Percentiles rank a stretch among this genome's conserved stretches.
phyloP scores from a whole-genome alignment of 92 coral and sea anemone species.

The Palythoa caribaeorum region DNA sequence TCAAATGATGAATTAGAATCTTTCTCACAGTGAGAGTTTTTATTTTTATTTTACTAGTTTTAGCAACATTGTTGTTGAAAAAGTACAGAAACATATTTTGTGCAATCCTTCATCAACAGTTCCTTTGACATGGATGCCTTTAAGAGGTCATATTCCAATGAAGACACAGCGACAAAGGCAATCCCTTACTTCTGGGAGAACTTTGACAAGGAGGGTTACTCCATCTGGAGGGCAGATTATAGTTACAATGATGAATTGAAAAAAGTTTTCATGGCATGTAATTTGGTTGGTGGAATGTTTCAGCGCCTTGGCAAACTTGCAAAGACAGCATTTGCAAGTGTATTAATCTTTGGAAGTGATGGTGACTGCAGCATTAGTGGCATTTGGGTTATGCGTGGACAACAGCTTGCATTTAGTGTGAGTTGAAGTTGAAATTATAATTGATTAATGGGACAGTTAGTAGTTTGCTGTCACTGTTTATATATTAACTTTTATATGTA shows the following conservation, averaged over 20 bases:
- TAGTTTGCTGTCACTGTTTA: too few species aligned
- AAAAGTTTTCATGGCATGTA: slow-evolving; percentile 83
- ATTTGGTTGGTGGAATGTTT: slow-evolving; percentile 90
- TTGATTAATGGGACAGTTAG: too few species aligned
- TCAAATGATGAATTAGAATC: too few species aligned
- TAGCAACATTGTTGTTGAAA: neutral
- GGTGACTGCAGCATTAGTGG: slow-evolving; percentile 58
- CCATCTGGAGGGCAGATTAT: slow-evolving; percentile 91
- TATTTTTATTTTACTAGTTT: too few species aligned
- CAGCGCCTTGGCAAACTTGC: slow-evolving; percentile 84
- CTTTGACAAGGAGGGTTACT: slow-evolving; percentile 90
- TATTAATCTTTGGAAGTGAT: slow-evolving; percentile 79
- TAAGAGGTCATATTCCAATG: slow-evolving; percentile 81
- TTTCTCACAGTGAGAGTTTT: too few species aligned
- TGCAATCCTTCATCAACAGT: slow-evolving; percentile 45
- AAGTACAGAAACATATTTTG: neutral
- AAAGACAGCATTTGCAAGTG: slow-evolving; percentile 86
- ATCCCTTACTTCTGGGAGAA: slow-evolving; percentile 94
- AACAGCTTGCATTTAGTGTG: slow-evolving; percentile 83
- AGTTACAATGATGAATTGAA: slow-evolving; percentile 69
- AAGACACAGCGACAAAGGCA: slow-evolving; percentile 78
- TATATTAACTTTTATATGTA: too few species aligned
- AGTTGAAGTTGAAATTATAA: slow-evolving; percentile 22
- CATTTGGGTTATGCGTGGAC: slow-evolving; percentile 87
- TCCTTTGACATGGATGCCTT: slow-evolving; percentile 88